Base-by-base conservation (phyloP, 1,140 invertebrate species). In the Neodiprion virginianus region DNA sequence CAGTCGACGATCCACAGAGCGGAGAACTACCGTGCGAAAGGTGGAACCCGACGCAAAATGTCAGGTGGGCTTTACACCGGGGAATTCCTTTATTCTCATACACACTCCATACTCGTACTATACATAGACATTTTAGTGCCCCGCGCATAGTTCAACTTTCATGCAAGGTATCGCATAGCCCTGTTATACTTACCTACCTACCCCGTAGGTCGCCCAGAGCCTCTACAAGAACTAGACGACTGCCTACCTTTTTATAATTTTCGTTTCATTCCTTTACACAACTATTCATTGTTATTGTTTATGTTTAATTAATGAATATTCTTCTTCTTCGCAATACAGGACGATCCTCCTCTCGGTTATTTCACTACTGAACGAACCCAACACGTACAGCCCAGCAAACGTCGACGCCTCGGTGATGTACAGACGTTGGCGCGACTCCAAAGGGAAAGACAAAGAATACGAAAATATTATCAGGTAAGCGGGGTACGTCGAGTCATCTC, bases 351-450 rank as follows among this genome's bases (percentile, higher is more conserved):
- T 99, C 48, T 99, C 97, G 79, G 98, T 99, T 69, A 99, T 99
- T 80, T 99, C 98, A 21, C 91, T 99, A 67, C 90, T 99, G 77
- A 99, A 99, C 90, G 99, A 99, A 89, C 99, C 99, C 68, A 99
- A 99, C 90, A 99, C 98, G 79, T 99, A 95, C 88, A 99, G 98
- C 84, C 98, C 99, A 53, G 99, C 99, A 72, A 99, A 99, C 89
- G 99, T 99, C 17, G 99, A 99, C 91, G 98, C 99, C 23, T 99
- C 97, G 69, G 98, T 99, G 47, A 99, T 99, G 97, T 99, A 99
- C 88, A 93, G 99, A 84, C 94, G 97, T 87, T 99, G 97, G 97
- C 96, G 96, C 82, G 98, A 99, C 83, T 98, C 97, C 78, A 98
- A 98, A 91, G 98, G 98, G 77, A 95, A 95, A 88, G 98, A 99